Base-by-base conservation (phyloP, 2,797 vertebrate genomes). In the Calcarius lapponicus region DNA sequence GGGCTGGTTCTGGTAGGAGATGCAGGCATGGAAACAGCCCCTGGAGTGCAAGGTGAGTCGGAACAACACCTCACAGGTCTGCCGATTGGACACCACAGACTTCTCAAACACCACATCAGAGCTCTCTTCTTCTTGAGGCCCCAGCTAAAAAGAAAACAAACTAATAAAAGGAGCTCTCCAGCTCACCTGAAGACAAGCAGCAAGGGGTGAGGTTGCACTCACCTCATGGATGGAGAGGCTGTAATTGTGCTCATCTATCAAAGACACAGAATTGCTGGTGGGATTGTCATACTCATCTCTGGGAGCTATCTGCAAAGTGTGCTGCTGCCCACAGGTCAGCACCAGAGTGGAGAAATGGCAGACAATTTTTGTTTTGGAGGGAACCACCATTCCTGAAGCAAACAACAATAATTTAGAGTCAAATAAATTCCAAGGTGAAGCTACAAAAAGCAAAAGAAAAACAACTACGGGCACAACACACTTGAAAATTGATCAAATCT, bases 321-420 rank as follows among this genome's bases (percentile, higher is more conserved):
- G 99, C 91, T 99, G 99, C 94, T 99, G 98, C 82, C 98, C 98
- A 84, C 98, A 98, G 36, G 98, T 99, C 97, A 99, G 97, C 86
- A 99, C 99, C 96, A 99, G 97, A 58, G 99, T 99, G 89, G 99
- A 99, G 96, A 99, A 99, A 97, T 99, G 99, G 96, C 98, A 99
- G 51, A 99, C 98, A 69, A 99, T 99, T 98, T 99, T 99, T 90
- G 99, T 99, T 98, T 99, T 99, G 65, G 99, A 99, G 85, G 99
- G 99, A 97, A 99, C 99, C 86, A 99, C 99, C 95, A 98, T 98
- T 94, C 99, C 99, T 99, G 97, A 94, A 97, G 97, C 28, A 97
- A 93, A 96, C 40, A 91, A 72, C 72, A 92, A 75, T 31, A 91
- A 61, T 64, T 92, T 43, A 83, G 18, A 83, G 64, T 60, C 32